phyloP scores from a whole-genome alignment of 2,113 vertebrate genomes.

The Orientallactaga bullata region DNA sequence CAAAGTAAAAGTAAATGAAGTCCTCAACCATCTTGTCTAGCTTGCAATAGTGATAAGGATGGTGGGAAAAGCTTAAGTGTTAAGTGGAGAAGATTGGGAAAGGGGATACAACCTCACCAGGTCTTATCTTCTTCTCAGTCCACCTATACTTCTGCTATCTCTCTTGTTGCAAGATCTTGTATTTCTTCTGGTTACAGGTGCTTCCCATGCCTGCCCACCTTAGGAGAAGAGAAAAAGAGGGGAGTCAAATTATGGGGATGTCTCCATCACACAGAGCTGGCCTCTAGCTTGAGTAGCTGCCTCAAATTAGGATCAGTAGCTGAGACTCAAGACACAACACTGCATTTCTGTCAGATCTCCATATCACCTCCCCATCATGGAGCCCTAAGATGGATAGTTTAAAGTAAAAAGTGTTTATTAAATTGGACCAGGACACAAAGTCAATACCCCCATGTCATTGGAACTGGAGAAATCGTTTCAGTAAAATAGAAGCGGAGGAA shows the following conservation, averaged over 20 bases:
- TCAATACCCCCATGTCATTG: not conserved
- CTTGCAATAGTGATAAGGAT: slow-evolving; percentile 53
- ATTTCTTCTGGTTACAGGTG: not conserved
- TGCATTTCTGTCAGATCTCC: not conserved
- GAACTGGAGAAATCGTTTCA: not conserved
- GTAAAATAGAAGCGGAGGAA: not conserved
- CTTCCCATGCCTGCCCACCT: not conserved
- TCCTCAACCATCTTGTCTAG: slow-evolving; percentile 62
- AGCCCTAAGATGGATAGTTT: not conserved
- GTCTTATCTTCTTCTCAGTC: not conserved
- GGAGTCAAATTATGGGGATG: not conserved
- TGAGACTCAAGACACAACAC: not conserved
- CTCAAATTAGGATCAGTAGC: not conserved
- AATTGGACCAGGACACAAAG: slow-evolving; percentile 8
- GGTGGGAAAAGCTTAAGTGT: not conserved
- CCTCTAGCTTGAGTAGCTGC: not conserved
- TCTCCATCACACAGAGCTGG: not conserved
- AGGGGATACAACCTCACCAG: not conserved
- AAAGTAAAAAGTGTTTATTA: not conserved
- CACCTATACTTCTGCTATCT: not conserved
- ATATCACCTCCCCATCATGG: no score
- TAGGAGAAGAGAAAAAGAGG: not conserved
- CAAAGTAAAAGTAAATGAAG: slow-evolving; percentile 50
- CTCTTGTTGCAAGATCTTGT: not conserved
- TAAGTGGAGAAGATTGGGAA: not conserved